phyloP scores from a whole-genome alignment of 2,797 vertebrate genomes.

The Sphaeramia orbicularis region DNA sequence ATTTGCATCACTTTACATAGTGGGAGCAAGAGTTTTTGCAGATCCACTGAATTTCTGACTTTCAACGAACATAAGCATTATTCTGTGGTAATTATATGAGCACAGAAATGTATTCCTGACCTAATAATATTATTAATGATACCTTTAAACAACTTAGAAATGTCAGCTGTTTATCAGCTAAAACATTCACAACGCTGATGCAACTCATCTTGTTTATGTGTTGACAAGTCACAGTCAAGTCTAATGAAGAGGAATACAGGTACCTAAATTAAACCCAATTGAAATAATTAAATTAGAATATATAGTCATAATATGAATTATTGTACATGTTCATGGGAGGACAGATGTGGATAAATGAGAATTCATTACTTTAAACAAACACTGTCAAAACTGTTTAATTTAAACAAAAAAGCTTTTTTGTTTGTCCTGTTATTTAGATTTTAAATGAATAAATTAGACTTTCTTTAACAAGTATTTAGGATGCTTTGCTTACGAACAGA shows the following conservation, averaged over 20 bases:
- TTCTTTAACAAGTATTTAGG: slow-evolving; percentile 11
- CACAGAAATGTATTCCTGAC: neutral
- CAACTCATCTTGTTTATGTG: no score
- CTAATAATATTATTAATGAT: neutral
- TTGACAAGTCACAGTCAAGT: no score
- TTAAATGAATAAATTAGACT: slow-evolving; percentile 47
- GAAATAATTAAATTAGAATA: no score
- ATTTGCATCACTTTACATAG: slow-evolving; percentile 53
- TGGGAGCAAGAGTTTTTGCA: slow-evolving; percentile 19
- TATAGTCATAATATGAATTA: neutral
- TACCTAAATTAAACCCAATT: no score
- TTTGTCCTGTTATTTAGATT: slow-evolving; percentile 41
- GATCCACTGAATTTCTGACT: slow-evolving; percentile 20
- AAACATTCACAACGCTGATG: neutral
- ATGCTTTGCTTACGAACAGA: slow-evolving; percentile 22
- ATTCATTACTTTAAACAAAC: slow-evolving; percentile 29
- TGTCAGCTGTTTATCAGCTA: neutral
- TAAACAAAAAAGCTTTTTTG: slow-evolving; percentile 23
- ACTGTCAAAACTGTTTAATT: slow-evolving; percentile 24
- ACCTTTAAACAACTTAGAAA: slow-evolving; percentile 4
- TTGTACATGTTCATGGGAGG: slow-evolving; percentile 2
- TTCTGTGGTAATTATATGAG: slow-evolving; percentile 17
- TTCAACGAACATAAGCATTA: slow-evolving; percentile 13
- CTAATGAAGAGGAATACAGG: no score
- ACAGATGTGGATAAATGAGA: slow-evolving; percentile 34